Conservation (phyloP, 2,888 invertebrate species). For the Caenorhabditis sp. region DNA sequence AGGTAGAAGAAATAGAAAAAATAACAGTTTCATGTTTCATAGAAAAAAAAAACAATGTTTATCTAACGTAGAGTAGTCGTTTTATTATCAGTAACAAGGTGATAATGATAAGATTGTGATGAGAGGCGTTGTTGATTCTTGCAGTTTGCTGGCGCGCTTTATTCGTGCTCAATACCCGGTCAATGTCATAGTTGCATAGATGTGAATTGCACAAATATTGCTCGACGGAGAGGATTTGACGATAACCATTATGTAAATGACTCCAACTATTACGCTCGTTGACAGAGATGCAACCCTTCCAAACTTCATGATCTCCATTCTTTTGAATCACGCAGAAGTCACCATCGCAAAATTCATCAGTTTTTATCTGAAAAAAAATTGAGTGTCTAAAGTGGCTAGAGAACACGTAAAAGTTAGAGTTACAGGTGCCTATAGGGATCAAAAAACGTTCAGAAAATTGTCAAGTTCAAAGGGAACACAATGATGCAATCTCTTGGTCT, state of each 20-base stretch:
- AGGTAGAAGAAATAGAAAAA: background rate
- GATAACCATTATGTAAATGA: slow-evolving; percentile 54
- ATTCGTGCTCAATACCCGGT: slow-evolving; percentile 13
- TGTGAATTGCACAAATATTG: slow-evolving; percentile 62
- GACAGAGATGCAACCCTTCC: slow-evolving; percentile 49
- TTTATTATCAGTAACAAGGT: too few relatives aligned
- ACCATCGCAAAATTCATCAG: slow-evolving; percentile 54
- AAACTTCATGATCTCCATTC: slow-evolving; percentile 22
- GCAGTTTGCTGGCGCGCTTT: background rate
- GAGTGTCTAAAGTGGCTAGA: too few relatives aligned
- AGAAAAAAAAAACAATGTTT: too few relatives aligned
- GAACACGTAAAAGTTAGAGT: too few relatives aligned
- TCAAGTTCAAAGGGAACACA: too few relatives aligned
- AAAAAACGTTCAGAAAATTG: background rate
- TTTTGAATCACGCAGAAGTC: slow-evolving; percentile 59
- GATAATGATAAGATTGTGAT: background rate
- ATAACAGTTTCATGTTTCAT: background rate
- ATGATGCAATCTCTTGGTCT: too few relatives aligned
- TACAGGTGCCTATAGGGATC: background rate
- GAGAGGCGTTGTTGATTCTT: background rate
- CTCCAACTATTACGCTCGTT: slow-evolving; percentile 53
- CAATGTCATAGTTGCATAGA: slow-evolving; percentile 56
- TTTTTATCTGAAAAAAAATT: slow-evolving; percentile 31
- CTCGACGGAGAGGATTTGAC: slow-evolving; percentile 56
- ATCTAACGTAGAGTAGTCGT: too few relatives aligned